These are phyloP conservation scores for Mechanitis mazaeus DNA, from an alignment of 2,888 invertebrate genomes.

Conservation along the genomic window DNA sequence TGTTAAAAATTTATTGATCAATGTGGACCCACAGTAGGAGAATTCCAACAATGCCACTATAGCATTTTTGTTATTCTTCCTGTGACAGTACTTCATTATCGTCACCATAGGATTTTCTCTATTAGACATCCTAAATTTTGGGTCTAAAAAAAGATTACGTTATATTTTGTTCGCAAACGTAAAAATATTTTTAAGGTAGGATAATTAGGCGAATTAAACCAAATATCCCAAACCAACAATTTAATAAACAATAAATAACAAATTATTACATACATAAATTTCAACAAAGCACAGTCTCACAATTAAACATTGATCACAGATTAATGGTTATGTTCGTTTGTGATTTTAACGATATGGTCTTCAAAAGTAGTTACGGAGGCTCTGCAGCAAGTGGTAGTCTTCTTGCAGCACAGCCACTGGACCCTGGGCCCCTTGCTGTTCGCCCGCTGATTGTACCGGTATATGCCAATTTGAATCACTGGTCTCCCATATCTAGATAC, in stretches of 20 bases:
- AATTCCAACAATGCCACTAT: no score
- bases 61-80: slow-evolving; percentile 8
- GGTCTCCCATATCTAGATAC: slow-evolving; percentile 33
- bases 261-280: not conserved
- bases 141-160: not conserved
- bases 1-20: no score
- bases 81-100: slow-evolving; percentile 15
- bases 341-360: slow-evolving; percentile 26
- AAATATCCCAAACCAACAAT: slow-evolving; percentile 1
- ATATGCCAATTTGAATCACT: slow-evolving; percentile 25
- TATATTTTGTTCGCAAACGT: not conserved
- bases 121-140: slow-evolving; percentile 13
- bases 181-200: no score
- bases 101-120: slow-evolving; percentile 15
- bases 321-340: slow-evolving; percentile 29
- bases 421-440: slow-evolving; percentile 28
- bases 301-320: not conserved
- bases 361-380: slow-evolving; percentile 32
- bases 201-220: not conserved
- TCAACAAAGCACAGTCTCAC: not conserved
- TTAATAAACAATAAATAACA: not conserved
- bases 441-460: slow-evolving; percentile 25
- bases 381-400: slow-evolving; percentile 31
- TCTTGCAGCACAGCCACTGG: slow-evolving; percentile 42
- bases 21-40: no score